phyloP scores from a whole-genome alignment of 2,113 vertebrate genomes.

The Danio rerio region DNA sequence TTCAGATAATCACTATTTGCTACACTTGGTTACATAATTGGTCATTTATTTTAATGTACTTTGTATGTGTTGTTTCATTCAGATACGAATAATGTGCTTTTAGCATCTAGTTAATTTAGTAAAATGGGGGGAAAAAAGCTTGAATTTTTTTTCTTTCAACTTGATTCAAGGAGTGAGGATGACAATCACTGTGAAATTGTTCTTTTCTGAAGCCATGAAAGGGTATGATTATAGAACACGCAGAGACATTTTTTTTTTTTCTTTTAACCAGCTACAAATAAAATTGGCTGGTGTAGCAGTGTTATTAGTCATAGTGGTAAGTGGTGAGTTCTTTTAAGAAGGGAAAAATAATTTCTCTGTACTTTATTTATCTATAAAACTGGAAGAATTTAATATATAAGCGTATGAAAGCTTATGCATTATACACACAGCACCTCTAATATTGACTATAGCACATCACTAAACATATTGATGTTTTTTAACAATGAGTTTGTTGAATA shows the following conservation, averaged over 20 bases:
- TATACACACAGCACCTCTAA: neutral
- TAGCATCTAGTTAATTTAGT: conserved; percentile 28
- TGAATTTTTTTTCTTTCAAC: conserved; percentile 31
- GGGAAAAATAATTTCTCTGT: neutral
- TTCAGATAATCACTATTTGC: conserved; percentile 39
- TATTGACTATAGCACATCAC: neutral
- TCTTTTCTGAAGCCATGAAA: conserved; percentile 5
- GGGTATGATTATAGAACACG: conserved; percentile 18
- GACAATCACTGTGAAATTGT: neutral
- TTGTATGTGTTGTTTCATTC: conserved; percentile 26
- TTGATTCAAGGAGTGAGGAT: neutral
- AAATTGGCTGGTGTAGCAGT: neutral
- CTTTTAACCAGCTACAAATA: neutral
- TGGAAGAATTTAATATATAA: too few species aligned
- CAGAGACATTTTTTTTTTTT: neutral
- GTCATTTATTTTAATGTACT: conserved; percentile 32
- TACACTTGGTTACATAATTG: conserved; percentile 44
- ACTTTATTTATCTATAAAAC: too few species aligned
- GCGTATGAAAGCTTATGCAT: neutral
- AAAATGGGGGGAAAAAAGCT: neutral
- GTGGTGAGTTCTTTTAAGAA: neutral
- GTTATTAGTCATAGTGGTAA: neutral
- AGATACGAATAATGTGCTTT: conserved; percentile 45
- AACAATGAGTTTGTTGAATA: neutral
- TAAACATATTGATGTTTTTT: neutral